phyloP scores from a whole-genome alignment of 2,797 vertebrate genomes.

The Periparus ater region DNA sequence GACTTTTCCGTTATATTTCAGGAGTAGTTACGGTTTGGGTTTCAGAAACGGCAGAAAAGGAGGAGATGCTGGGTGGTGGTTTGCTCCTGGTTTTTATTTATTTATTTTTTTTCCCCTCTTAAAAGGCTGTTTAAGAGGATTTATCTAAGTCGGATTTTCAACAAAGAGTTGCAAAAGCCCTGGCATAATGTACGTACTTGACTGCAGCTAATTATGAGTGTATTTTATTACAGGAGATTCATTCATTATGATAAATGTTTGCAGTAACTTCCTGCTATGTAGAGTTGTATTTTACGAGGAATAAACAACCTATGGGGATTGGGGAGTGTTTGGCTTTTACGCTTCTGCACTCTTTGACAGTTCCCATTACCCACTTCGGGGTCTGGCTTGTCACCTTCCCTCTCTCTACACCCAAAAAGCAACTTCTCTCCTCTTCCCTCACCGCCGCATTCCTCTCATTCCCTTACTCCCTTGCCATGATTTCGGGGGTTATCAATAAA shows the following conservation, averaged over 20 bases:
- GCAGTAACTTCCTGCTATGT: constrained; percentile 76
- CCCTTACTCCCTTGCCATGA: neutral
- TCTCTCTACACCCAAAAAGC: neutral
- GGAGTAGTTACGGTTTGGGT: constrained; percentile 70
- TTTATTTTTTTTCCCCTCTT: neutral
- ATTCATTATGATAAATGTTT: constrained; percentile 81
- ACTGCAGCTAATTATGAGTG: constrained; percentile 73
- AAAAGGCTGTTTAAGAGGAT: constrained; percentile 59
- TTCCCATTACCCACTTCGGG: neutral
- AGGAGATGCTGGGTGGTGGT: neutral
- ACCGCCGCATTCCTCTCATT: neutral
- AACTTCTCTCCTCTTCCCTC: neutral
- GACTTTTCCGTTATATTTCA: constrained; percentile 79
- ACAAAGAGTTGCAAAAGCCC: constrained; percentile 67
- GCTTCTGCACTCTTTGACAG: neutral
- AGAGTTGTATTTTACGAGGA: constrained; percentile 73
- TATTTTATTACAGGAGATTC: constrained; percentile 79
- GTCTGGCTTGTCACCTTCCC: neutral
- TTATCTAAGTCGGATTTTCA: constrained; percentile 65
- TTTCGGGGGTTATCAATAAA: neutral
- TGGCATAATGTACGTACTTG: constrained; percentile 68
- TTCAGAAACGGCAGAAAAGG: constrained; percentile 53
- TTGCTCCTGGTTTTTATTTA: neutral
- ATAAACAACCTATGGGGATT: constrained; percentile 69
- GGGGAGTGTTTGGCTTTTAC: constrained; percentile 21